Evolutionary conservation across 2,888 invertebrate genomes (phyloP), one percentile per base, ranked within the genome.

Genomic region (Diaperis boleti): DNA sequence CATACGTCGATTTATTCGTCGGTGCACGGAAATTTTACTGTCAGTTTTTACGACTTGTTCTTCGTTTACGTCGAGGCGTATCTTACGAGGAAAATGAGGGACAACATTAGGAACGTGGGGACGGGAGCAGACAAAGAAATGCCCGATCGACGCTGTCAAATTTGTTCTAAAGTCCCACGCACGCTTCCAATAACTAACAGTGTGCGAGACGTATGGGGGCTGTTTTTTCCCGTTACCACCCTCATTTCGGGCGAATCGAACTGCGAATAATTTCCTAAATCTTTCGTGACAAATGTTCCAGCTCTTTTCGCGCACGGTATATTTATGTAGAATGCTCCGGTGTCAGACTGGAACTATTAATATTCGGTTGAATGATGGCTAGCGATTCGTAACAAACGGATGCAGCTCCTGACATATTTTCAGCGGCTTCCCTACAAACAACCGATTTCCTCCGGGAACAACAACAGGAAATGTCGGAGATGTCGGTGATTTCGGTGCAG

Each of bases 1-100:
- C 74, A 75, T 74, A 73, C 74, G 69, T 72, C 76, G 72, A 74
- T 76, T 74, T 74, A 76, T 73, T 72, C 72, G 71, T 65, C 50
- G 50, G 67, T 59, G 62, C 62, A 66, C 62, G 64, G 65, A 65
- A 70, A 66, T 57, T 71, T 70, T 69, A 69, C 47, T 62, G 68
- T 67, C 65, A 65, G 42, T 65, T 69, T 72, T 71, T 71, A 71
- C 62, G 69, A 69, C 64, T 35, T 62, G 55, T 45, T 52, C 57
- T 55, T 42, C 59, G 60, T 60, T 64, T 60, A 55, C 60, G 60
- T 50, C 47, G 35, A 7, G 39, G 14, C 54, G 45, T 44, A 45
- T 50, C 47, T 61, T 49, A 18, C 41, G 22, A n/a, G 35, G 22
- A 11, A 39, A 41, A 54, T 35, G 41, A 54, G 11, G 39, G 26